Base-by-base conservation (phyloP, 2,888 invertebrate genomes). In the Synanthedon myopaeformis region DNA sequence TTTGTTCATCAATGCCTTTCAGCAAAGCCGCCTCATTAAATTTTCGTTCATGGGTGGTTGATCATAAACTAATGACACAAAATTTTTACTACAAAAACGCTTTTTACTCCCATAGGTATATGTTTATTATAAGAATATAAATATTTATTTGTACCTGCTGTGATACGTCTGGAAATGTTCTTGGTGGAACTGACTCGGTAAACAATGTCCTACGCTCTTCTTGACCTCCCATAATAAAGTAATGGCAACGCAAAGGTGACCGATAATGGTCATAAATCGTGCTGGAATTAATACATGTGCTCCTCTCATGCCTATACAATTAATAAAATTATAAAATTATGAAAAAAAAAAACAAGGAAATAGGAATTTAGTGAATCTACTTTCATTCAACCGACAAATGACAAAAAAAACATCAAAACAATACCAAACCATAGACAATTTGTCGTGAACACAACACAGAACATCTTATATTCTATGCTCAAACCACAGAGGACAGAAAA, bases 191-290 rank as follows among this genome's bases (percentile, higher is more conserved):
- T 77, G 82, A 70, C 70, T 85, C 67, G 85, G 85, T 64, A 88
- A 89, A 89, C 90, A 91, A 58, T 72, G 81, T 63, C 71, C 83
- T 65, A 80, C 82, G 70, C 82, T 89, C 89, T 82, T 81, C 68
- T 84, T 79, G 78, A 80, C 89, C 86, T 88, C 89, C 91, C 92
- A 93, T 88, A 93, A 78, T 62, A 93, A 82, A 56, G 91, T 89
- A 55, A 92, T 87, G 52, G 91, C 84, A 61, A 94, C 89, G 56
- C 91, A 89, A 54, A 93, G 84, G 78, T 94, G 94, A 53, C 92
- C 91, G 57, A 92, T 80, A 52, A 94, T 84, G 57, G 91, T 90
- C 59, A 94, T 78, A 79, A 94, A 94, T 62, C 93, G 88, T 54
- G 92, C 90, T 59, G 93, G 92, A 60, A 92, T 89, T 55, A 92